Percentiles rank a stretch among this genome's conserved stretches.
These are phyloP conservation scores for Meliscaeva auricollis DNA, from an alignment of 2,888 invertebrate genomes.

Conservation along the genomic window DNA sequence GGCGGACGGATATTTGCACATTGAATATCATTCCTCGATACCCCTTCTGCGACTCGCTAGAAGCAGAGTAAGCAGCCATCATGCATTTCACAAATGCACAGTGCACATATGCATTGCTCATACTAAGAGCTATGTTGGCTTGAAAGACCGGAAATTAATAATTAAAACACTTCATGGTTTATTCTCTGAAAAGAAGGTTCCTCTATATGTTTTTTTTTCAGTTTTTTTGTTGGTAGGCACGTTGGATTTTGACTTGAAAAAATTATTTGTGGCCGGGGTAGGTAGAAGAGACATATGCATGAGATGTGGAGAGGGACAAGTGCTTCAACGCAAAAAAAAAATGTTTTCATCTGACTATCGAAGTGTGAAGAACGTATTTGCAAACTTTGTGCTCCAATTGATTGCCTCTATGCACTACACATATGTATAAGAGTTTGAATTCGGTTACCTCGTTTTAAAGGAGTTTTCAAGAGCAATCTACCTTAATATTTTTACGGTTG, in stretches of 20 bases:
- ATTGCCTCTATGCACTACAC: conserved; percentile 2
- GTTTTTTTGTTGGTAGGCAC: neutral
- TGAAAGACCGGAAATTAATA: conserved; percentile 73
- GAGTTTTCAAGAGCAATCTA: conserved; percentile 1
- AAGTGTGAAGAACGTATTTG: conserved; percentile 43
- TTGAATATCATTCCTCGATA: conserved; percentile 60
- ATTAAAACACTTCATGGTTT: conserved; percentile 74
- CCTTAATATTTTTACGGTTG: neutral
- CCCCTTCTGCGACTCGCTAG: neutral
- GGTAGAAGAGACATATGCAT: neutral
- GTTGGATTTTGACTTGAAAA: conserved; percentile 5
- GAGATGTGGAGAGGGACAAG: conserved; percentile 12
- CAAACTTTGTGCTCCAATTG: conserved; percentile 32
- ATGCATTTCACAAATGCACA: conserved; percentile 40
- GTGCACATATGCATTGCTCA: conserved; percentile 10
- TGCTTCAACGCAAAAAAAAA: conserved; percentile 25
- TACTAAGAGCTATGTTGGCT: conserved; percentile 39
- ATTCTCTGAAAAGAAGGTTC: conserved; percentile 48
- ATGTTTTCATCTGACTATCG: conserved; percentile 44
- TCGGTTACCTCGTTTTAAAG: conserved; percentile 29
- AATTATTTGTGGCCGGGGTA: neutral
- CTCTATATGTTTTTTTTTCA: conserved; percentile 12
- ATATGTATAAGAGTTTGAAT: conserved; percentile 7
- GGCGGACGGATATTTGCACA: conserved; percentile 74
- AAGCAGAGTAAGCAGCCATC: conserved; percentile 23